Percentiles rank a stretch among this genome's conserved stretches.
Evolutionary conservation across 2,888 invertebrate species (phyloP).

Genomic region (Mesochorus sp.): DNA sequence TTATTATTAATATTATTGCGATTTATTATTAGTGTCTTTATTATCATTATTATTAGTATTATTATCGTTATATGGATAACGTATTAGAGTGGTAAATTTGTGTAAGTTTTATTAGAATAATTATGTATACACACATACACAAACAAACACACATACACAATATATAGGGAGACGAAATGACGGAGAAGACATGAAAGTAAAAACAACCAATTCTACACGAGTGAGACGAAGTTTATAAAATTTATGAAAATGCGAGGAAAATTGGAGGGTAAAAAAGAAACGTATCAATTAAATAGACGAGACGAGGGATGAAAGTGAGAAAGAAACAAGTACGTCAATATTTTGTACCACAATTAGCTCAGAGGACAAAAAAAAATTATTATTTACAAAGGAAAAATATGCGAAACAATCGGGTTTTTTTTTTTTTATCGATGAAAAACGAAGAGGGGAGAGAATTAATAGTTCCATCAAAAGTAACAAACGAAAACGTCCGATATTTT

Average conservation of each 20-base stretch:
- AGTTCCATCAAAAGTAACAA: slow-evolving; percentile 50
- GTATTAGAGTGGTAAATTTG: slow-evolving; percentile 66
- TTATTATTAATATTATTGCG: slow-evolving; percentile 43
- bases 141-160: slow-evolving; percentile 39
- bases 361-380: slow-evolving; percentile 32
- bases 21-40: slow-evolving; percentile 40
- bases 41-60: slow-evolving; percentile 31
- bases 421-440: neutral
- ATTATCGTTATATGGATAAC: slow-evolving; percentile 56
- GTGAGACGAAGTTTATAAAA: slow-evolving; percentile 60
- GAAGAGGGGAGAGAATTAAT: slow-evolving; percentile 2
- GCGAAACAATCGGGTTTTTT: slow-evolving; percentile 9
- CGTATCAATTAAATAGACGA: slow-evolving; percentile 40
- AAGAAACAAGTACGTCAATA: slow-evolving; percentile 70
- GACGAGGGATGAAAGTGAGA: slow-evolving; percentile 17
- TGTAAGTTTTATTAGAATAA: slow-evolving; percentile 65
- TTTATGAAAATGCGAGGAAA: slow-evolving; percentile 25
- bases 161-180: slow-evolving; percentile 42
- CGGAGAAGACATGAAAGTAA: slow-evolving; percentile 51
- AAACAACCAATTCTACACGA: slow-evolving; percentile 46
- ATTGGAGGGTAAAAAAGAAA: slow-evolving; percentile 21
- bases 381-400: neutral
- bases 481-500: slow-evolving; percentile 49
- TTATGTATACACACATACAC: slow-evolving; percentile 56
- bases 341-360: slow-evolving; percentile 74